phyloP scores from a whole-genome alignment of 2,797 vertebrate species.

The Enteromius trimaculatus region DNA sequence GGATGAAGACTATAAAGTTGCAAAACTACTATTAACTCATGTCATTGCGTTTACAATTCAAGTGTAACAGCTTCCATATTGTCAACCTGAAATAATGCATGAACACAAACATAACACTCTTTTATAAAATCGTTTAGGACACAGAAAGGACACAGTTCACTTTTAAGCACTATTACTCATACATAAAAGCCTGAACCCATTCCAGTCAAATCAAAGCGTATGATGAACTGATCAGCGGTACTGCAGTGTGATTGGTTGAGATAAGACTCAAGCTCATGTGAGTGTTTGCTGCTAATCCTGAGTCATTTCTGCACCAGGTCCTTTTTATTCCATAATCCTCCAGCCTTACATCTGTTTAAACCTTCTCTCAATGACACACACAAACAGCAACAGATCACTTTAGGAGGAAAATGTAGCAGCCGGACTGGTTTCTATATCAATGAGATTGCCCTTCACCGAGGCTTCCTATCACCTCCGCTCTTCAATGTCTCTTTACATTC shows the following conservation, averaged over 20 bases:
- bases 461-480: slow-evolving; percentile 60
- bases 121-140: neutral
- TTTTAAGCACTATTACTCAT: neutral
- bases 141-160: neutral
- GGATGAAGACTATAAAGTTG: neutral
- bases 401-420: slow-evolving; percentile 36
- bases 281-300: slow-evolving; percentile 48
- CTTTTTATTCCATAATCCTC: slow-evolving; percentile 53
- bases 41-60: neutral
- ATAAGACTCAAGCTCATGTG: slow-evolving; percentile 49
- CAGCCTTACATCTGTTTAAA: slow-evolving; percentile 46
- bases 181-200: neutral
- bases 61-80: neutral
- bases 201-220: slow-evolving; percentile 40
- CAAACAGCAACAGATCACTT: neutral
- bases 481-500: slow-evolving; percentile 64
- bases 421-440: slow-evolving; percentile 54
- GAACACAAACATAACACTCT: neutral
- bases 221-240: slow-evolving; percentile 42
- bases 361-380: neutral
- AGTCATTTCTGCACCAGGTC: slow-evolving; percentile 39
- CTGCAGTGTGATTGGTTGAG: slow-evolving; percentile 49
- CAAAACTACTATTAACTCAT: neutral
- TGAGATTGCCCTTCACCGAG: slow-evolving; percentile 64
- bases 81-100: neutral